phyloP scores from a whole-genome alignment of 2,797 vertebrate species.

The Oreortyx pictus region DNA sequence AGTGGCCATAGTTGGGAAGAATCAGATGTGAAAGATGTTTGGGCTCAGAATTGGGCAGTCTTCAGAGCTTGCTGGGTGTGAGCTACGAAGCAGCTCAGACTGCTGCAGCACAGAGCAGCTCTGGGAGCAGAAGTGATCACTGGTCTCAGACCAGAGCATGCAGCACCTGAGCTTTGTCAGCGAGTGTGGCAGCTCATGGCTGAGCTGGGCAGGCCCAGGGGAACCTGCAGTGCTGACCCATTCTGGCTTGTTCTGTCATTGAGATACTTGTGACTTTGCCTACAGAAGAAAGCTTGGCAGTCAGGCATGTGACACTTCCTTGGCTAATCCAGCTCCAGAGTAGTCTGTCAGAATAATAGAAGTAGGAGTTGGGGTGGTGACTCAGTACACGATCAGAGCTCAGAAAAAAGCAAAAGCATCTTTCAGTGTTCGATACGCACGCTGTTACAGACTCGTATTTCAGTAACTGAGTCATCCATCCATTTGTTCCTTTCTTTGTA shows the following conservation, averaged over 20 bases:
- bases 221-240: neutral
- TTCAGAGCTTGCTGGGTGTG: neutral
- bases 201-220: neutral
- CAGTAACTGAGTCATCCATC: slow-evolving; percentile 26
- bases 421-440: neutral
- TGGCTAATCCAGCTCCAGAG: neutral
- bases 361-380: slow-evolving; percentile 51
- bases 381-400: slow-evolving; percentile 53
- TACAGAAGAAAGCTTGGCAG: slow-evolving; percentile 6
- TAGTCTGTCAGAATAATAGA: slow-evolving; percentile 11
- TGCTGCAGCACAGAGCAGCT: neutral
- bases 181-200: neutral
- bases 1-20: neutral
- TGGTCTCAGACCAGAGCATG: neutral
- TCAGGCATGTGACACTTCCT: neutral
- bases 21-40: neutral
- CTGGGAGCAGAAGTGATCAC: fast-evolving
- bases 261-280: neutral
- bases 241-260: neutral
- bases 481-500: slow-evolving; percentile 35
- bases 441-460: neutral
- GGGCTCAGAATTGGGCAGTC: neutral
- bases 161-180: fast-evolving
- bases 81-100: neutral
- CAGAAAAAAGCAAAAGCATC: slow-evolving; percentile 12